These are phyloP conservation scores for Bradypodion ventrale DNA, from an alignment of 2,797 vertebrate genomes.

Conservation along the genomic window DNA sequence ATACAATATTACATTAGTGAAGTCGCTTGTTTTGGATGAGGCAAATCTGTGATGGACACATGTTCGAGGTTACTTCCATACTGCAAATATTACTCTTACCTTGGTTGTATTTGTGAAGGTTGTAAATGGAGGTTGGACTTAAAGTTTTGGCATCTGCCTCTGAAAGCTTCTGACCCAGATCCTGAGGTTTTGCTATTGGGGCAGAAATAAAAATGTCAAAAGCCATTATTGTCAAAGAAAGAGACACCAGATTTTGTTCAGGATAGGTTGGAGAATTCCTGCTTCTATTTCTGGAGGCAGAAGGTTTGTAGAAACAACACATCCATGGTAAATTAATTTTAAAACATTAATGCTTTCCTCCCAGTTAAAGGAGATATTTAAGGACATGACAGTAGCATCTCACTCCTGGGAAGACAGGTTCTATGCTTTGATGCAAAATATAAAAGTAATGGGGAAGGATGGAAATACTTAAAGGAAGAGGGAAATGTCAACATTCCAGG, in stretches of 20 bases:
- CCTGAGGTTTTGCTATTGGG: neutral
- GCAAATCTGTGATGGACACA: conserved; percentile 17
- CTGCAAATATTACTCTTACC: neutral
- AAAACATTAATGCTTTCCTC: neutral
- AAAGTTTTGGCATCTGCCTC: neutral
- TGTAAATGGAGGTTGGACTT: neutral
- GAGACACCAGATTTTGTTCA: neutral
- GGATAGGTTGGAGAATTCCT: no score
- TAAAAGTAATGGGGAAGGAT: neutral
- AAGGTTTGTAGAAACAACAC: neutral
- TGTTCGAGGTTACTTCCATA: neutral
- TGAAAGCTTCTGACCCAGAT: neutral
- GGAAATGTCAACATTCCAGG: neutral
- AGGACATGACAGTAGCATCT: neutral
- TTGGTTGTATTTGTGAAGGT: neutral
- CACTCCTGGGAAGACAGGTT: no score
- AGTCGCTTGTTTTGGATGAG: conserved; percentile 43
- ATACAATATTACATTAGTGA: conserved; percentile 54
- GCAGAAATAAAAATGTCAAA: neutral
- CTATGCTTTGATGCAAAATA: no score
- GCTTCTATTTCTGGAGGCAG: neutral
- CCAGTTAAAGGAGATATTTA: neutral
- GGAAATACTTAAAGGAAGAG: neutral
- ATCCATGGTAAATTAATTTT: neutral
- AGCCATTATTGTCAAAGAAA: neutral